Conservation (phyloP, 2,113 vertebrate genomes). For the Morone chrysops region DNA sequence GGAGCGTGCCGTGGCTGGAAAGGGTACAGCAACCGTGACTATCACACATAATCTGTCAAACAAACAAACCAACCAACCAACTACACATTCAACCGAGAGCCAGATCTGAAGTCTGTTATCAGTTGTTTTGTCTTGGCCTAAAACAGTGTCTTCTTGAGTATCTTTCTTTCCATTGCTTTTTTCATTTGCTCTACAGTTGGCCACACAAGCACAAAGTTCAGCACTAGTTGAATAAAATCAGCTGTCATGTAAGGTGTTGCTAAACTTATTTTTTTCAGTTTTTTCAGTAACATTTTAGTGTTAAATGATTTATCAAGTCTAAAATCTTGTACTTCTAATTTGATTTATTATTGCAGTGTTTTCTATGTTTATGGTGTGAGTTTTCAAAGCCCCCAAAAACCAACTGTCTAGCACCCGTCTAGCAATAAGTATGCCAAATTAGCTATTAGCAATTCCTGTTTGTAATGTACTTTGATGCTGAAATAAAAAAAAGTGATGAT, state of each 20-base stretch:
- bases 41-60: not conserved
- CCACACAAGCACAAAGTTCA: not conserved
- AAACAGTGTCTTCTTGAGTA: not conserved
- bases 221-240: not conserved
- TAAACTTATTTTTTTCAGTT: not conserved
- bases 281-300: not conserved
- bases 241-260: not conserved
- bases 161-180: not conserved
- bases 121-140: not conserved
- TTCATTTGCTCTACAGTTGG: not conserved
- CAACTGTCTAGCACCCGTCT: not conserved
- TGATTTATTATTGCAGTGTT: not conserved
- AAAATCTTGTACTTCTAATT: not conserved
- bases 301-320: not conserved
- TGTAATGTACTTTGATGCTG: not conserved
- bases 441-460: not conserved
- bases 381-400: not conserved
- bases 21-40: not conserved
- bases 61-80: not conserved
- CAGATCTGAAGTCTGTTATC: not conserved
- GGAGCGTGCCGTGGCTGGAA: slow-evolving; percentile 94
- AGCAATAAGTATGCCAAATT: not conserved
- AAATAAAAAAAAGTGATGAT: not conserved
- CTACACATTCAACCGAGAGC: not conserved
- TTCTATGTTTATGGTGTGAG: not conserved